Conservation (phyloP, 2,797 vertebrate species). For the Tolypeutes matacus region DNA sequence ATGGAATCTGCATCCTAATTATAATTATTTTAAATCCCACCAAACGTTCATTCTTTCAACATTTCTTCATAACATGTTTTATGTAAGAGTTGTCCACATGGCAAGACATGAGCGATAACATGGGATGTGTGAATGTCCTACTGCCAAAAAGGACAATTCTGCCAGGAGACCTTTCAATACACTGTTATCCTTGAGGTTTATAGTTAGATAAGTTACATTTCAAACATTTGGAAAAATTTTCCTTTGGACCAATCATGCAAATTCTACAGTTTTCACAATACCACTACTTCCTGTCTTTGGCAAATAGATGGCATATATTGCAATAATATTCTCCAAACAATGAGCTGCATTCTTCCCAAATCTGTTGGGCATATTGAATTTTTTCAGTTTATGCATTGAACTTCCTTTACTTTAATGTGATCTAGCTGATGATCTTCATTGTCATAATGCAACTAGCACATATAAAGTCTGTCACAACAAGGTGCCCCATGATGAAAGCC, state of each 20-base stretch:
- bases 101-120: constrained; percentile 93
- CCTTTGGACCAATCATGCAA: constrained; percentile 87
- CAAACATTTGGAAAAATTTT: too few species aligned
- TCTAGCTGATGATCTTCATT: constrained; percentile 94
- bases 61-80: constrained; percentile 96
- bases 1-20: constrained; percentile 92
- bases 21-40: constrained; percentile 64
- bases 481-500: constrained; percentile 88
- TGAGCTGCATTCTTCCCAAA: constrained; percentile 91
- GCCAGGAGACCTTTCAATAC: constrained; percentile 97
- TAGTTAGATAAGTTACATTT: too few species aligned
- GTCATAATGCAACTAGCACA: constrained; percentile 95
- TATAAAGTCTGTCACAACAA: constrained; percentile 96
- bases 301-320: constrained; percentile 94
- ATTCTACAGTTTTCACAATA: constrained; percentile 96
- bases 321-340: constrained; percentile 98
- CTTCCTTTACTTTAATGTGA: constrained; percentile 94
- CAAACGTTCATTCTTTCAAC: constrained; percentile 91
- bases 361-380: constrained; percentile 92
- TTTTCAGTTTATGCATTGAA: constrained; percentile 91
- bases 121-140: constrained; percentile 98
- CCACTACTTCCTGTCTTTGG: constrained; percentile 96
- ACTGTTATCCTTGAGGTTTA: constrained; percentile 86
- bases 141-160: constrained; percentile 97
- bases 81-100: constrained; percentile 96